Evolutionary conservation across 37 sponge, comb jelly and placozoan species (phyloP), one percentile per base, ranked within the genome.

Genomic region (Chondrosia reniformis): DNA sequence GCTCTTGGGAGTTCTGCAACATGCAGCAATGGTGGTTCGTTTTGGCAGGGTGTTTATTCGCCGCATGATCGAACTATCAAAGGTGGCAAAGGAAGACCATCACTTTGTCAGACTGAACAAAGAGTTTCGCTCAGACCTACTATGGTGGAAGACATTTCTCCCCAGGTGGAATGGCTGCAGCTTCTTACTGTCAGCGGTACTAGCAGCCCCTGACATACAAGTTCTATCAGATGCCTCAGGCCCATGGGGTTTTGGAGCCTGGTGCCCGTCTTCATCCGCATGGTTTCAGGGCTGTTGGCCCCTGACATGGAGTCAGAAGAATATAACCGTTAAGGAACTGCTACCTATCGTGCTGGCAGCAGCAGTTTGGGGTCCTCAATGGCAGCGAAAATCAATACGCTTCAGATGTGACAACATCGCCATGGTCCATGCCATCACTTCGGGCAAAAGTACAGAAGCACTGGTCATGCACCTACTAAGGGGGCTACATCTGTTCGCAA

Each of bases 41-140:
- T 52, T 36, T 9, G 83, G 75, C 21, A 17, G 76, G 30, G 24
- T 57, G 4, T 81, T 81, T 43, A 39, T 81, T 30, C 1, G 59
- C 4, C 38, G 74, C 38, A 74, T 82, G 76, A 69, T 45, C 21
- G 65, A 22, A 12, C 39, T 63, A 10, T 67, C 83, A 4, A 72
- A 63, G 1, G 36, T 10, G 1, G 64, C 33, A 1, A 31, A 4
- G 10, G 83, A 82, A 42, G n/a, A 44, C 32, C 63, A 83, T 30
- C 52, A 55, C 40, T 44, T n/a, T 37, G 32, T 52, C 43, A 66
- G 69, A 9, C 77, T 76, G 56, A 83, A 83, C 67, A 76, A 34
- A 43, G 76, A 65, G 12, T 76, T 76, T 67, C 55, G 67, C 30
- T 76, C 84, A 21, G 84, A 83, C 55, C 57, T 83, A 2, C 44